These are phyloP conservation scores for Drosophila barbarae DNA, from an alignment of 2,888 invertebrate genomes.

Conservation along the genomic window DNA sequence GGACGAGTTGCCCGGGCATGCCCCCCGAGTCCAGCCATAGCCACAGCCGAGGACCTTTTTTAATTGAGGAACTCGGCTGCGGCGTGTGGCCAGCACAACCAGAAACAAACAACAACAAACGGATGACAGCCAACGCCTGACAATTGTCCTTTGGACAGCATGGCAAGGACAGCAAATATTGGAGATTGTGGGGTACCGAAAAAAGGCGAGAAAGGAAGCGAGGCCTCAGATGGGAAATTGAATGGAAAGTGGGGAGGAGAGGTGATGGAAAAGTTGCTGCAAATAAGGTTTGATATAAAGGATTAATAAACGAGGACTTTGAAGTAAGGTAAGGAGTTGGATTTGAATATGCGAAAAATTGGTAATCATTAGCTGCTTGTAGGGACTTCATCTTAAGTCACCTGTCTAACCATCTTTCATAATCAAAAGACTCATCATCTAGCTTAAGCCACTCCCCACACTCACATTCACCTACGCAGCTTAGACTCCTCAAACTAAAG, in stretches of 20 bases:
- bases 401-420: neutral
- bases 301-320: neutral
- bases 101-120: constrained; percentile 54
- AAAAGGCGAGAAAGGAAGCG: neutral
- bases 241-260: neutral
- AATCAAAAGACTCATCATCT: constrained; percentile 4
- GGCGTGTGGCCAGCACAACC: constrained; percentile 58
- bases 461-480: constrained; percentile 1
- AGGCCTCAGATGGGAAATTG: constrained; percentile 3
- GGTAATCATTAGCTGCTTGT: neutral
- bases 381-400: too few species aligned
- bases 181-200: constrained; percentile 14
- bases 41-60: constrained; percentile 56
- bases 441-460: constrained; percentile 1
- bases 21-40: neutral
- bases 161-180: constrained; percentile 24
- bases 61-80: constrained; percentile 68
- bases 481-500: constrained; percentile 9
- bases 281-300: neutral
- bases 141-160: constrained; percentile 45
- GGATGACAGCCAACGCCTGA: constrained; percentile 46
- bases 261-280: neutral
- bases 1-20: constrained; percentile 34
- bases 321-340: too few species aligned
- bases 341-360: too few species aligned